Evolutionary conservation across 1,140 invertebrate species (phyloP), one percentile per base, ranked within the genome.

Genomic region (Drosophila rufa): DNA sequence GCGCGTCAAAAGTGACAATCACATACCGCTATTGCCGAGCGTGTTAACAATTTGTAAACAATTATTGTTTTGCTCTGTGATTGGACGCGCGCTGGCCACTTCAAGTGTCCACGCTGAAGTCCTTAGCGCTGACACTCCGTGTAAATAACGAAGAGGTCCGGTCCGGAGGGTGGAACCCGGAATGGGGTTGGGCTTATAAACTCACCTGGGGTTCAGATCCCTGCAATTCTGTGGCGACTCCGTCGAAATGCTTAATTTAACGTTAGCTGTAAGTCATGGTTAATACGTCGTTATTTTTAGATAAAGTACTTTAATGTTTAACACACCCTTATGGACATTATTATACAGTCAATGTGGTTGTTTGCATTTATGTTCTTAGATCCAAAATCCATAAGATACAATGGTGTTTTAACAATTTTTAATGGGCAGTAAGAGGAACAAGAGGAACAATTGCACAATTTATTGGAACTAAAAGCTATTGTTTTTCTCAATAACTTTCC

Each of bases 11-110:
- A 85, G 85, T 90, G 86, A 86, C 85, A 91, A 91, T 90, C 81
- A 81, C 38, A n/a, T 70, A 68, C 67, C n/a, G 9, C 67, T 30
- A 70, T 86, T 65, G 56, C 58, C 64, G 60, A 71, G 50, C 79
- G 77, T 85, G 76, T 90, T 91, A 91, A 91, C 85, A 91, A 91
- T 91, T 91, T 91, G 90, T 91, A 91, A 91, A 91, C 90, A 91
- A 91, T 91, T 86, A 91, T 84, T 90, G 85, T 90, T 90, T 75
- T 87, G 84, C 84, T 89, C 84, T 87, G 79, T 87, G 84, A 87
- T 87, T 87, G 84, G 84, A 84, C 73, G 75, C 58, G 64, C 61
- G 68, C 65, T 61, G 48, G 67, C 67, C 76, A 87, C 83, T 83
- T 47, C 55, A 87, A 69, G 55, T 83, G 80, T 83, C 76, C 50